A percentile compares a stretch with the other conserved stretches of the same genome.
phyloP scores from a whole-genome alignment of 2,113 vertebrate species.

The Myrmecobius fasciatus region DNA sequence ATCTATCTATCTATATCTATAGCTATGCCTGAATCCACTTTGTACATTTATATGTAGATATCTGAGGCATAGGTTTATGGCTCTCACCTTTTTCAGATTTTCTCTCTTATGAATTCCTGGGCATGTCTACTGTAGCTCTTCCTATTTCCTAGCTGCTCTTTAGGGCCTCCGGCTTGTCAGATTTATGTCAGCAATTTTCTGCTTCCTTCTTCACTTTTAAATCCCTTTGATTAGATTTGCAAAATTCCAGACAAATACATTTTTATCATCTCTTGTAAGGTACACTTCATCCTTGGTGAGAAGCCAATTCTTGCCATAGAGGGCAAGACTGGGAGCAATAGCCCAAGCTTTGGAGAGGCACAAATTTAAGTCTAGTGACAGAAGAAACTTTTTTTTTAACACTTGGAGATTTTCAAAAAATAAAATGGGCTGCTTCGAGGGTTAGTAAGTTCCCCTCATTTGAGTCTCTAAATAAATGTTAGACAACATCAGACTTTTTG shows the following conservation, averaged over 20 bases:
- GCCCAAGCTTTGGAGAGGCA: background rate
- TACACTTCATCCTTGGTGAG: background rate
- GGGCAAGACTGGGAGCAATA: background rate
- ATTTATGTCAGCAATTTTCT: constrained; percentile 1
- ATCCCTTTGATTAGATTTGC: background rate
- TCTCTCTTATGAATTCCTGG: background rate
- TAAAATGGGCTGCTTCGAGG: background rate
- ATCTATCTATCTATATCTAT: too few species aligned
- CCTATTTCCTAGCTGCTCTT: background rate
- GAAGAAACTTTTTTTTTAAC: background rate
- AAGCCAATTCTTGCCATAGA: background rate
- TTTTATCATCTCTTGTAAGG: background rate
- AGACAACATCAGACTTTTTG: background rate
- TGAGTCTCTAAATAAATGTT: background rate
- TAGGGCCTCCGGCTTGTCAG: background rate
- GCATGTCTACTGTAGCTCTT: background rate
- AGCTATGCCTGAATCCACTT: background rate
- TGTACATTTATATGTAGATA: background rate
- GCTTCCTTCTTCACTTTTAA: background rate
- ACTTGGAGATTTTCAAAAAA: background rate
- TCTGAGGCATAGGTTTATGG: background rate
- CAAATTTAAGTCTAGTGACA: background rate
- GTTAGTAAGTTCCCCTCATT: background rate
- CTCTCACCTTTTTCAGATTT: background rate
- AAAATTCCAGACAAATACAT: constrained; percentile 3